Evolutionary conservation across 2,797 vertebrate genomes (phyloP).

Genomic region (Muraenolepis orangiensis): DNA sequence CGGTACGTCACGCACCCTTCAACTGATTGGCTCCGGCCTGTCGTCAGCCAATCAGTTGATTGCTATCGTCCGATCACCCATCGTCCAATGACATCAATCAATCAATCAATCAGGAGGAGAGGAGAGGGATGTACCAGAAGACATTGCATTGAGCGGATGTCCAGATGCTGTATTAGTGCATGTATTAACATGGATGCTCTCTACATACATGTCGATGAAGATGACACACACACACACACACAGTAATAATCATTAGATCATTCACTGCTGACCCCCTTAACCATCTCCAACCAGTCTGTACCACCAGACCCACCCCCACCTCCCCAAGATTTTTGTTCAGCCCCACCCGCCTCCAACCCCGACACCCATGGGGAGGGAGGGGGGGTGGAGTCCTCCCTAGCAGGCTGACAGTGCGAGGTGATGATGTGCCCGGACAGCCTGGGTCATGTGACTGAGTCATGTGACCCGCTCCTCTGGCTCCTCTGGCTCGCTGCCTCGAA

Average conservation of each 20-base stretch:
- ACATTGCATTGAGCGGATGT: too few relatives aligned
- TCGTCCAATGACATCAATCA: neutral
- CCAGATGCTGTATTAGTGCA: too few relatives aligned
- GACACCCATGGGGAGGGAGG: neutral
- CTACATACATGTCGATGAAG: too few relatives aligned
- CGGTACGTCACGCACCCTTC: neutral
- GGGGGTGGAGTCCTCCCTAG: conserved; percentile 40
- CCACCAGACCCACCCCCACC: neutral
- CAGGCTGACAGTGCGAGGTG: conserved; percentile 56
- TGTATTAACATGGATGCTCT: too few relatives aligned
- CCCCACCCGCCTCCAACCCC: neutral
- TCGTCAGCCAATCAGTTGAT: too few relatives aligned
- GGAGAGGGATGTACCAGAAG: too few relatives aligned
- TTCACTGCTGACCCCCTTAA: too few relatives aligned
- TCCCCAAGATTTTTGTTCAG: neutral
- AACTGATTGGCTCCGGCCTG: neutral
- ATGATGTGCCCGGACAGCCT: conserved; percentile 67
- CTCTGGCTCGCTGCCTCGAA: conserved; percentile 47
- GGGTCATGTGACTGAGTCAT: conserved; percentile 67
- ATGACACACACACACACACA: conserved; percentile 3
- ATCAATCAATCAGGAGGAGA: neutral
- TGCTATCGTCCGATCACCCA: neutral
- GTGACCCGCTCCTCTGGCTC: conserved; percentile 68
- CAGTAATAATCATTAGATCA: too few relatives aligned
- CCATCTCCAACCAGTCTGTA: too few relatives aligned